Conservation (phyloP, 2,888 invertebrate species). For the Xanthorhoe designata region DNA sequence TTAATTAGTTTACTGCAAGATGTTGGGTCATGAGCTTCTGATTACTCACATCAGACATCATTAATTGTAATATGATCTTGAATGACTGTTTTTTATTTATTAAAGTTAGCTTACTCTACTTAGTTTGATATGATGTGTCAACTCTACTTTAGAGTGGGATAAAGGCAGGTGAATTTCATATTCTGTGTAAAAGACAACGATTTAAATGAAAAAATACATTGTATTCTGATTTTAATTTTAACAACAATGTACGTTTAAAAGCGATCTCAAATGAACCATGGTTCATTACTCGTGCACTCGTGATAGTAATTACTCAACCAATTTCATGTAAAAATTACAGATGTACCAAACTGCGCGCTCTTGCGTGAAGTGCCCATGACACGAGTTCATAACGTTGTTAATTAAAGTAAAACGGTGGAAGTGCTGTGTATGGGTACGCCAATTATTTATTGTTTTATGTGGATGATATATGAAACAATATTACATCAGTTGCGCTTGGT, state of each 20-base stretch:
- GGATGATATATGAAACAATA: not conserved
- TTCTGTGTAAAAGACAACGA: no score
- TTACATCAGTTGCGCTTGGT: not conserved
- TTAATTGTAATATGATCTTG: no score
- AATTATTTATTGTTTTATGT: conserved; percentile 11
- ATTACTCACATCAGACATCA: no score
- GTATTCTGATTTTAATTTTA: no score
- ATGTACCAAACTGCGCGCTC: conserved; percentile 12
- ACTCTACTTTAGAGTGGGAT: no score
- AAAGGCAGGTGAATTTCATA: no score
- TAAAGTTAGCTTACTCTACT: no score
- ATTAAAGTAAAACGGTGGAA: conserved; percentile 20
- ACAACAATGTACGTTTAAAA: not conserved
- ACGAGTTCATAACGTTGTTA: conserved; percentile 25
- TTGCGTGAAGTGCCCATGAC: conserved; percentile 15
- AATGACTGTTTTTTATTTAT: no score
- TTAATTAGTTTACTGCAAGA: no score
- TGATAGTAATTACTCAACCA: conserved; percentile 5
- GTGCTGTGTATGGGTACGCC: conserved; percentile 3
- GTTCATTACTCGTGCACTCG: not conserved
- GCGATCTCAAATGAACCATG: not conserved
- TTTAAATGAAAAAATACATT: no score
- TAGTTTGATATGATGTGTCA: no score
- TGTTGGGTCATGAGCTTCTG: no score
- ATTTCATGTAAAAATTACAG: conserved; percentile 16